Conservation (phyloP, 1,140 invertebrate genomes). For the Drosophila rufa region DNA sequence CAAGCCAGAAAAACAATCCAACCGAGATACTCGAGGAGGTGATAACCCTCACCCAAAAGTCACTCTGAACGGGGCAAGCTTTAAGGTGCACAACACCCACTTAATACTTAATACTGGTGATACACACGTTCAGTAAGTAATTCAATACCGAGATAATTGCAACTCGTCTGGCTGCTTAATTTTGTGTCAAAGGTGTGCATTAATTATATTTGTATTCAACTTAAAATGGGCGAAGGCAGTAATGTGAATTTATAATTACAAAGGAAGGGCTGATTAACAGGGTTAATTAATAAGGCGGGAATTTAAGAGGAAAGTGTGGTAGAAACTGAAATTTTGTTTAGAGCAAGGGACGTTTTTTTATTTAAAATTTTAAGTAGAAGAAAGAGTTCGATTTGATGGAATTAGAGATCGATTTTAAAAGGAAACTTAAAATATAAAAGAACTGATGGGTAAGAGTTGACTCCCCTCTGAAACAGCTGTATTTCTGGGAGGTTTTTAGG, state of each 20-base stretch:
- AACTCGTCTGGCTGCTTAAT: conserved; percentile 1
- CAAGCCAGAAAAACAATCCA: conserved; percentile 34
- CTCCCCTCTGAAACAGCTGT: no score
- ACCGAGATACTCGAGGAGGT: not conserved
- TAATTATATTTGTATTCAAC: conserved; percentile 22
- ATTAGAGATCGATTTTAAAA: not conserved
- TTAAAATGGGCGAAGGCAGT: conserved; percentile 1
- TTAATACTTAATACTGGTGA: not conserved
- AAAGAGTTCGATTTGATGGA: not conserved
- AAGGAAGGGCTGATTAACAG: conserved; percentile 1
- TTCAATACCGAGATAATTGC: conserved; percentile 10
- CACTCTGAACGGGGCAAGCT: not conserved
- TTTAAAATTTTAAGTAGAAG: not conserved
- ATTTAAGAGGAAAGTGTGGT: not conserved
- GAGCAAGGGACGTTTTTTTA: no score
- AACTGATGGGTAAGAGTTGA: no score
- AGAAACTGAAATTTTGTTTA: not conserved
- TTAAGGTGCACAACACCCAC: not conserved
- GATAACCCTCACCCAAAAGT: conserved; percentile 8
- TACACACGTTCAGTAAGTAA: conserved; percentile 10
- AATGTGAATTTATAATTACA: conserved; percentile 12
- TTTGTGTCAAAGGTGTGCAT: conserved; percentile 21
- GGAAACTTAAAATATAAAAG: not conserved
- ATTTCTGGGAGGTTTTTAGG: no score
- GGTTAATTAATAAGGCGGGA: not conserved